These are phyloP conservation scores for Etheostoma perlongum DNA, from an alignment of 2,797 vertebrate species.

Conservation along the genomic window DNA sequence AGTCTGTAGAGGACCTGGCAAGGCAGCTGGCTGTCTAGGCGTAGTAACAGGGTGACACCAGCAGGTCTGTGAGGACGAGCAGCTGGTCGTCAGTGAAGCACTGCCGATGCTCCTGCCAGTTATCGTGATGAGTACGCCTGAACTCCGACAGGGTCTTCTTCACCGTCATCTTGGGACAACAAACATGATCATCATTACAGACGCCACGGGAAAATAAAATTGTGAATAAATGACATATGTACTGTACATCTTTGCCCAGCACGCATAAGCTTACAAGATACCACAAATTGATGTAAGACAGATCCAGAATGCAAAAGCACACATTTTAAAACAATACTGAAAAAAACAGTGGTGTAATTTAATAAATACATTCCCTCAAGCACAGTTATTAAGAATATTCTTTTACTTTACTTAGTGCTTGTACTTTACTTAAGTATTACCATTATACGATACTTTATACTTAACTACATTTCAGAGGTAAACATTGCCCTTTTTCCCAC, in stretches of 20 bases:
- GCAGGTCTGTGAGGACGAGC: slow-evolving; percentile 96
- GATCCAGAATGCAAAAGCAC: background rate
- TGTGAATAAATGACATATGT: background rate
- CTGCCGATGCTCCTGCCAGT: slow-evolving; percentile 99
- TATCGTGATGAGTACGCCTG: slow-evolving; percentile 97
- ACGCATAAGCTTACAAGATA: background rate
- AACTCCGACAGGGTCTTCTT: slow-evolving; percentile 98
- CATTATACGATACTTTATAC: background rate
- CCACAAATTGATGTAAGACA: background rate
- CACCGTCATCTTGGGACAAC: slow-evolving; percentile 91
- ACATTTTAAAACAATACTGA: too few species aligned
- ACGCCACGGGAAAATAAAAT: background rate
- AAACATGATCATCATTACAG: background rate
- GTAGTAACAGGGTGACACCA: slow-evolving; percentile 92
- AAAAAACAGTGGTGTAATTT: background rate
- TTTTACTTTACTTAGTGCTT: background rate
- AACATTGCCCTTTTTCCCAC: background rate
- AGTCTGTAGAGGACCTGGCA: slow-evolving; percentile 34
- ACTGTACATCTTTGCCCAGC: too few species aligned
- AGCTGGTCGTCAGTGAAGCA: slow-evolving; percentile 98
- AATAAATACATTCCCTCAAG: background rate
- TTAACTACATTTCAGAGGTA: background rate
- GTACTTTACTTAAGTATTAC: background rate
- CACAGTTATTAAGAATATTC: too few species aligned
- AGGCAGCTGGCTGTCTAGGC: slow-evolving; percentile 70